phyloP scores from a whole-genome alignment of 1,140 invertebrate genomes.

The Ceratina australensis region DNA sequence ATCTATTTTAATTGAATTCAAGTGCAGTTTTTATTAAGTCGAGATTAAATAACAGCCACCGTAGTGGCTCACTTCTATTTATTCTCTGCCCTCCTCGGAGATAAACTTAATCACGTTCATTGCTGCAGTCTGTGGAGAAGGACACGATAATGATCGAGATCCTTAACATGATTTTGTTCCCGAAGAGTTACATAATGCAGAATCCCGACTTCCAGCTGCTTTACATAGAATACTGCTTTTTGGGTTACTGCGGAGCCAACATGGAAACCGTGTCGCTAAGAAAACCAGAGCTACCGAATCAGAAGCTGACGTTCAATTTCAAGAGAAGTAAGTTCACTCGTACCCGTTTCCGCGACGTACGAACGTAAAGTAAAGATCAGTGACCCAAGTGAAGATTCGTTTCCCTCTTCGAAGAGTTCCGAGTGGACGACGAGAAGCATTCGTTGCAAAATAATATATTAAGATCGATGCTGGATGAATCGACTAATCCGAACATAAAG shows the following conservation, averaged over 20 bases:
- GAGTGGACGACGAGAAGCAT: constrained; percentile 61
- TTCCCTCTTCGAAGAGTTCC: constrained; percentile 62
- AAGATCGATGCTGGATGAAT: constrained; percentile 62
- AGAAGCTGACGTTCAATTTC: constrained; percentile 63
- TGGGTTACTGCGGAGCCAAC: constrained; percentile 60
- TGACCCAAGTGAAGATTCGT: not conserved
- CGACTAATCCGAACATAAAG: constrained; percentile 64
- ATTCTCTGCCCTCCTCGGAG: too few relatives aligned
- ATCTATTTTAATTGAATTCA: too few relatives aligned
- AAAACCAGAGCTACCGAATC: constrained; percentile 43
- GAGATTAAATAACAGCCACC: too few relatives aligned
- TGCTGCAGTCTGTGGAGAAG: constrained; percentile 22
- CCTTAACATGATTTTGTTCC: constrained; percentile 58
- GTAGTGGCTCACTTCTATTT: too few relatives aligned
- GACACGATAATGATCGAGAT: constrained; percentile 61
- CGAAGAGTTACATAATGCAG: constrained; percentile 42
- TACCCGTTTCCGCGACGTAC: too few relatives aligned
- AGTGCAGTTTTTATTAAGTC: too few relatives aligned
- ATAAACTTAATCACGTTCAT: too few relatives aligned
- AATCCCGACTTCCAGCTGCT: constrained; percentile 53
- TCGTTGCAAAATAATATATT: constrained; percentile 60
- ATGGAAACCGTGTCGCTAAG: constrained; percentile 64
- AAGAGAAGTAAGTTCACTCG: constrained; percentile 50
- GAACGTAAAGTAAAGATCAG: too few relatives aligned
- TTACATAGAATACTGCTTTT: constrained; percentile 66